Conservation (phyloP, 2,888 invertebrate genomes). For the Diabrotica balteata region DNA sequence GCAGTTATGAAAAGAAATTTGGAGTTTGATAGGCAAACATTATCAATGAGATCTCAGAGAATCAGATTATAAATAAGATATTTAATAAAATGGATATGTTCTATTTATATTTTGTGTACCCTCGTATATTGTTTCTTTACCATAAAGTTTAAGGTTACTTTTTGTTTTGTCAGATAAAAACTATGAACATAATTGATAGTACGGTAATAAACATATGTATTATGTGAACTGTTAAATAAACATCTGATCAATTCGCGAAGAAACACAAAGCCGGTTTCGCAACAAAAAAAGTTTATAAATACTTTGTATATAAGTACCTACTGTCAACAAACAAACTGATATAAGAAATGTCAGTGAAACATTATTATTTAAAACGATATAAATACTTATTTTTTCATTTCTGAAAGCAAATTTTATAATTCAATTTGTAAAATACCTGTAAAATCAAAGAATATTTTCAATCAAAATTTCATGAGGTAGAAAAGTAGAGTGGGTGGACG, state of each 20-base stretch:
- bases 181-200: too few species aligned
- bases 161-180: too few species aligned
- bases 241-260: not conserved
- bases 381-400: slow-evolving; percentile 19
- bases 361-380: not conserved
- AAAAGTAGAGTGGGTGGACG: slow-evolving; percentile 43
- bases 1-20: too few species aligned
- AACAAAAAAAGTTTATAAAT: slow-evolving; percentile 22
- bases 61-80: too few species aligned
- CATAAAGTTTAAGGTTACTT: too few species aligned
- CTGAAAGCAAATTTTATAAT: slow-evolving; percentile 13
- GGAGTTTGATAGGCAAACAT: too few species aligned
- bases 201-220: too few species aligned
- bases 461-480: slow-evolving; percentile 43
- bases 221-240: not conserved
- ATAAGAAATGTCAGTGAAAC: slow-evolving; percentile 6
- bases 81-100: too few species aligned
- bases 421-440: slow-evolving; percentile 11
- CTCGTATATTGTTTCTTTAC: too few species aligned
- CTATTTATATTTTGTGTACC: too few species aligned
- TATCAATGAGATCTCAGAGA: too few species aligned
- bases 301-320: slow-evolving; percentile 22
- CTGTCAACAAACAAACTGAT: slow-evolving; percentile 36
- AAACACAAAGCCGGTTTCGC: slow-evolving; percentile 32
- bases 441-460: slow-evolving; percentile 29